Evolutionary conservation across 2,888 invertebrate genomes (phyloP).

Genomic region (Andrena fulva): DNA sequence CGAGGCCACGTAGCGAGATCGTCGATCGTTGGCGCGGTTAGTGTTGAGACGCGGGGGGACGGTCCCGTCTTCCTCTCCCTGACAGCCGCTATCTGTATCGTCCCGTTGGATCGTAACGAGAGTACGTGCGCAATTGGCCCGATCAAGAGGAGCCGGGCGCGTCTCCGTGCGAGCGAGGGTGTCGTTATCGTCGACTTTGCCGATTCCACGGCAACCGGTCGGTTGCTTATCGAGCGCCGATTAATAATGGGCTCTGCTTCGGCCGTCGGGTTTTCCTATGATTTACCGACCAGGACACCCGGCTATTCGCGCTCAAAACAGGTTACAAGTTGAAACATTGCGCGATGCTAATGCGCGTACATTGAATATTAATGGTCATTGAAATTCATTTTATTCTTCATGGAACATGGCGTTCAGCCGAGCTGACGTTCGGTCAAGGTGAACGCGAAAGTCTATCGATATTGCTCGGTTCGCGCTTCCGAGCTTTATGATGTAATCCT

Average conservation of each 20-base stretch:
- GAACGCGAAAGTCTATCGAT: conserved; percentile 4
- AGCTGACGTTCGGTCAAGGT: not conserved
- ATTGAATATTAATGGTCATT: conserved; percentile 56
- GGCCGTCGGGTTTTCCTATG: conserved; percentile 42
- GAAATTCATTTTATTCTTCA: conserved; percentile 33
- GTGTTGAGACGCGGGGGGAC: conserved; percentile 50
- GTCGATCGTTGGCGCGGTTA: conserved; percentile 51
- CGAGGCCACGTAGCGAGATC: conserved; percentile 49
- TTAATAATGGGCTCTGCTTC: conserved; percentile 47
- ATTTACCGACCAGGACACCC: conserved; percentile 44
- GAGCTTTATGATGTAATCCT: conserved; percentile 11
- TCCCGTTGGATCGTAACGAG: conserved; percentile 50
- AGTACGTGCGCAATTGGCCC: conserved; percentile 52
- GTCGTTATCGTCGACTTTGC: conserved; percentile 50
- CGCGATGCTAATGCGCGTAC: conserved; percentile 48
- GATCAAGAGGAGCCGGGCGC: conserved; percentile 20
- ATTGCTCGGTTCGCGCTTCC: not conserved
- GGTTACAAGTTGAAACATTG: conserved; percentile 57
- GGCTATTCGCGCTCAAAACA: conserved; percentile 42
- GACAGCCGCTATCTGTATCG: conserved; percentile 53
- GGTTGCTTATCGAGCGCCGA: conserved; percentile 50
- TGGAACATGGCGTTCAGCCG: not conserved
- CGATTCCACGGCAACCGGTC: conserved; percentile 44
- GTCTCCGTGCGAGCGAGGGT: not conserved
- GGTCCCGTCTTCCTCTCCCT: conserved; percentile 36